Evolutionary conservation across 2,113 vertebrate genomes (phyloP), one percentile per base, ranked within the genome.

Genomic region (Eonycteris spelaea): DNA sequence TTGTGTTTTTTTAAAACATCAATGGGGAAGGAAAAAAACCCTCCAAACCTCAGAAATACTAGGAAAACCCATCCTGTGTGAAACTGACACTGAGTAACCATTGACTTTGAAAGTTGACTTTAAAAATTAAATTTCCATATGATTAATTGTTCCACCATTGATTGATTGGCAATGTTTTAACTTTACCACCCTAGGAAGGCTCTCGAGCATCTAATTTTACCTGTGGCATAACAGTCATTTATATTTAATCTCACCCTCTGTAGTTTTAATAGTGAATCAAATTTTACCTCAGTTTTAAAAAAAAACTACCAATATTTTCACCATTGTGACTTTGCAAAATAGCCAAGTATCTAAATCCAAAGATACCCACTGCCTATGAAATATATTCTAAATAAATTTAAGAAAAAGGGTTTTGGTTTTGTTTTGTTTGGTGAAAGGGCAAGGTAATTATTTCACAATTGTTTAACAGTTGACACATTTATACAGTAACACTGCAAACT

Each of bases 311-410:
- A 78, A 77, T 82, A 84, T 24, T 59, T 85, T 53, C 43, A 86
- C 74, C 59, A 28, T n/a, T 92, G 28, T 30, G 85, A 90, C 22
- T 67, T 63, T 11, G 48, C 48, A 92, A 96, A 92, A 95, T 57
- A 70, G 21, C 55, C 73, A 83, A 80, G 57, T 26, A 68, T 45
- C 57, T 68, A 77, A 63, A 86, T 51, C 40, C n/a, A 65, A 94
- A 98, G 95, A 94, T 68, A 88, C 57, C 93, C 13, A 89, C 16
- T 86, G 87, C 57, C 93, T 94, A 26, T 97, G 92, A 94, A 84
- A 90, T 91, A 67, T 67, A 88, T 78, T 87, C 24, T 87, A 97
- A 97, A 97, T 90, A 95, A 88, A 94, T 48, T 79, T 94, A 94
- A 96, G 74, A 94, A 78, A 82, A 96, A 87, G 24, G n/a, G 80